Evolutionary conservation across 2,888 invertebrate genomes (phyloP), one percentile per base, ranked within the genome.

Genomic region (Schizotus pectinicornis): DNA sequence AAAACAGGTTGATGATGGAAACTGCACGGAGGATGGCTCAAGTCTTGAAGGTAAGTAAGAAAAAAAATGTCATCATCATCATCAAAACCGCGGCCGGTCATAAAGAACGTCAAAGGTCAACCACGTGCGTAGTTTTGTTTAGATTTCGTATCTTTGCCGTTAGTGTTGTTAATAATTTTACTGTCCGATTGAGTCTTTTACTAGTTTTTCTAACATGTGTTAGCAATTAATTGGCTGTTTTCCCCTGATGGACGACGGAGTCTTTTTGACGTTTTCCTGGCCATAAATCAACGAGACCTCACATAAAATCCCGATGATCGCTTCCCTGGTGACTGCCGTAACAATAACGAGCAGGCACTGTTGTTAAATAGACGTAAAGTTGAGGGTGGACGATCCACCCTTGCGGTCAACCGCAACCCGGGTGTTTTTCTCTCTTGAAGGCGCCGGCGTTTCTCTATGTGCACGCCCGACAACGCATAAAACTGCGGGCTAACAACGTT

Each of bases 91-190:
- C 22, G 22, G 12, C 41, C 33, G 50, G 33, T 33, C 33, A 7
- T 11, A 33, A 5, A 12, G 8, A 31, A 8, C 32, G 53, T 33
- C 54, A 54, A 54, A 54, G 54, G 54, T 54, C 54, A 54, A 14
- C 47, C 54, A 54, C 54, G 54, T 54, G 54, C 9, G 13, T 32
- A 13, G 9, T 13, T 42, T 8, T 31, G 11, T 45, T 9, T 31
- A n/a, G 22, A 22, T 22, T 22, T 22, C 22, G 22, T 22, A n/a
- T 22, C 3, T 32, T 9, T 13, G 36, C 30, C 43, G 30, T 30
- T 43, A 43, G 9, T 43, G 22, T 22, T 22, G 22, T 22, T 22
- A 5, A 22, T 22, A 22, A 22, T 22, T 22, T 22, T 22, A 22
- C 3, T 3, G 22, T 22, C 22, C 22, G 22, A 5, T 2, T 22